A percentile compares a stretch with the other conserved stretches of the same genome.
Conservation (phyloP, 92 coral and sea anemone genomes). For the Palythoa grandis region DNA sequence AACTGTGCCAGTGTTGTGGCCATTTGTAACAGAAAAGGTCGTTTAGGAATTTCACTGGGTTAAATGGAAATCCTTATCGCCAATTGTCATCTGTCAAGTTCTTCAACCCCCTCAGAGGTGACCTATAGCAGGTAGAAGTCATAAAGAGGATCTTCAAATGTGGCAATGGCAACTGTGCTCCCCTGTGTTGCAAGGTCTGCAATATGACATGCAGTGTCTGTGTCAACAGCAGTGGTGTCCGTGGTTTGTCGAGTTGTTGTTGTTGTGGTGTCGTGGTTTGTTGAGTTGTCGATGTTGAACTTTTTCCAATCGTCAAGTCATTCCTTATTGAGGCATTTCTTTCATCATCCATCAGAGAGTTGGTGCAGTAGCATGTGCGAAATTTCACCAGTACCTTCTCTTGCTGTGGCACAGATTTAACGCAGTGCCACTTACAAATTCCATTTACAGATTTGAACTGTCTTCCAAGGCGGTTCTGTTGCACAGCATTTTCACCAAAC, state of each 20-base stretch:
- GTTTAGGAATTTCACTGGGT: too few species aligned
- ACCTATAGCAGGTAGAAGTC: constrained; percentile 64
- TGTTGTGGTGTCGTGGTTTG: too few species aligned
- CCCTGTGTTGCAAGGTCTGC: constrained; percentile 55
- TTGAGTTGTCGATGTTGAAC: constrained; percentile 36
- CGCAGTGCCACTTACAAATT: constrained; percentile 52
- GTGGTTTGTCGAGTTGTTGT: constrained; percentile 57
- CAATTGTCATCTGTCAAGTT: constrained; percentile 66
- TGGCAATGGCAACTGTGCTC: constrained; percentile 62
- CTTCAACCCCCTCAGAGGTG: constrained; percentile 61
- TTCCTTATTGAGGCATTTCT: constrained; percentile 49
- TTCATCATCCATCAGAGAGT: constrained; percentile 41
- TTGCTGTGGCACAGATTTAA: constrained; percentile 48
- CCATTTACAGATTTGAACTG: constrained; percentile 41
- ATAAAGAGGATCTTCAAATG: constrained; percentile 52
- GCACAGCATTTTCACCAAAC: constrained; percentile 49
- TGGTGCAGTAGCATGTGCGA: constrained; percentile 46
- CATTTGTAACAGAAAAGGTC: too few species aligned
- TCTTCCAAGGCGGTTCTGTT: constrained; percentile 46
- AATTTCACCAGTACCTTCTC: constrained; percentile 42
- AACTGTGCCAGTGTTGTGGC: constrained; percentile 33
- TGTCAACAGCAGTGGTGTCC: constrained; percentile 22
- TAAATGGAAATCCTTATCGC: too few species aligned
- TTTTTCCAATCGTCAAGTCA: constrained; percentile 55
- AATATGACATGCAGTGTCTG: constrained; percentile 49